Evolutionary conservation across 1,140 invertebrate species (phyloP).

Genomic region (Diorhabda sublineata): DNA sequence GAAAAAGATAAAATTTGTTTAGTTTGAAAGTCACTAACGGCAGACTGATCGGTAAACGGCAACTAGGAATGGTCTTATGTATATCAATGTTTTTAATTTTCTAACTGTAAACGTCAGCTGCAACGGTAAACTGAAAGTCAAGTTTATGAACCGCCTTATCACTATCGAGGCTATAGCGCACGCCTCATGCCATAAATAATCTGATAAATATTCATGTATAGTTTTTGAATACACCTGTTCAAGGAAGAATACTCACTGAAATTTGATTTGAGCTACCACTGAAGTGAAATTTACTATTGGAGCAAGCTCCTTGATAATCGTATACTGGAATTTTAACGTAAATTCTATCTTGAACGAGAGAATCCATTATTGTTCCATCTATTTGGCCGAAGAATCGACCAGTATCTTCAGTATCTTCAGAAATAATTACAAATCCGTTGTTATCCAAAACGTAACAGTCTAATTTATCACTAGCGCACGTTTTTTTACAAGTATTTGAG

Average conservation of each 20-base stretch:
- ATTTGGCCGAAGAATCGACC: constrained; percentile 89
- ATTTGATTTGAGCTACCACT: constrained; percentile 55
- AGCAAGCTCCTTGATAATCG: constrained; percentile 73
- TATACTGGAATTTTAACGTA: constrained; percentile 81
- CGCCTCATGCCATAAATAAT: neutral
- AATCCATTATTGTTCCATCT: constrained; percentile 93
- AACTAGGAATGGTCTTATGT: too few species aligned
- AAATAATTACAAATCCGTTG: constrained; percentile 90
- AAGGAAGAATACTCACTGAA: constrained; percentile 11
- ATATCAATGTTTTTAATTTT: too few species aligned
- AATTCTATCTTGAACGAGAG: constrained; percentile 82
- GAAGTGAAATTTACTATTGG: constrained; percentile 68
- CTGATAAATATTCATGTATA: neutral
- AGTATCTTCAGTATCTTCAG: constrained; percentile 77
- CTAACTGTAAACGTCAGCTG: too few species aligned
- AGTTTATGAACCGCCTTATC: too few species aligned
- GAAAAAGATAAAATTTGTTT: too few species aligned
- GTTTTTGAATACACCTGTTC: neutral
- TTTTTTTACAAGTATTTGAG: constrained; percentile 68
- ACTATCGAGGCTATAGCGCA: too few species aligned
- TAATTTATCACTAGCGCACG: constrained; percentile 77
- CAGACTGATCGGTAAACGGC: too few species aligned
- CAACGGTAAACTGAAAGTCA: too few species aligned
- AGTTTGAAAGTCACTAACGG: too few species aligned
- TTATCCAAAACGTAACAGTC: constrained; percentile 92